A percentile compares a stretch with the other conserved stretches of the same genome.
phyloP scores from a whole-genome alignment of 2,888 invertebrate species.

The Globia sparganii region DNA sequence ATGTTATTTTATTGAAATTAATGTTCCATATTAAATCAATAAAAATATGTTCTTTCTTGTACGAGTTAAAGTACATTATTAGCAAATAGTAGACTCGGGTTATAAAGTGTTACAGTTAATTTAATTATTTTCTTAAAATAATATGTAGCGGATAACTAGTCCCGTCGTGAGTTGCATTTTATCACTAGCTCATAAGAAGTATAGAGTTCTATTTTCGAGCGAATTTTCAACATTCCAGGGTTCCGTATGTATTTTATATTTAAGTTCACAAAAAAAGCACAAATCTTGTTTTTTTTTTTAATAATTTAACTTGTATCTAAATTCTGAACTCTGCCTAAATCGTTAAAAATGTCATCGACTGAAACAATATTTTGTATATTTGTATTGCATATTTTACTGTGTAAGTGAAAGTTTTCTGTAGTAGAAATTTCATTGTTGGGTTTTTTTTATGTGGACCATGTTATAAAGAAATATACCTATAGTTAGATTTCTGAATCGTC shows the following conservation, averaged over 20 bases:
- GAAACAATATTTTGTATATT: conserved; percentile 85
- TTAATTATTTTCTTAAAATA: conserved; percentile 76
- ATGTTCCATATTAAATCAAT: conserved; percentile 35
- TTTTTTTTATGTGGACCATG: conserved; percentile 74
- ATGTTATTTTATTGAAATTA: conserved; percentile 82
- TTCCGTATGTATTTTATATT: conserved; percentile 75
- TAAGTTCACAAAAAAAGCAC: conserved; percentile 81
- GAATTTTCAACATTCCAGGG: conserved; percentile 89
- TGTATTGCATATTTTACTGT: conserved; percentile 75
- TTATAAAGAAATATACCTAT: conserved; percentile 51
- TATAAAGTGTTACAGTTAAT: conserved; percentile 45
- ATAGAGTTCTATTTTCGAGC: conserved; percentile 80
- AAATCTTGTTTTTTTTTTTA: conserved; percentile 69
- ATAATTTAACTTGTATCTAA: conserved; percentile 51
- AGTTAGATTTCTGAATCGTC: conserved; percentile 27
- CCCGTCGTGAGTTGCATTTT: conserved; percentile 88
- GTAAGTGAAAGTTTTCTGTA: conserved; percentile 69
- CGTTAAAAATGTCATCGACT: conserved; percentile 78
- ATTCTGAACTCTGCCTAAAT: conserved; percentile 76
- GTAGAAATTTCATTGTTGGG: conserved; percentile 72
- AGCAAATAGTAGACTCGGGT: conserved; percentile 42
- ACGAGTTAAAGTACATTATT: conserved; percentile 34
- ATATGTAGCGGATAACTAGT: conserved; percentile 85
- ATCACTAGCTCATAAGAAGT: conserved; percentile 82
- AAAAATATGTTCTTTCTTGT: conserved; percentile 1